Evolutionary conservation across 2,797 vertebrate genomes (phyloP).

Genomic region (Chaetophractus vellerosus): DNA sequence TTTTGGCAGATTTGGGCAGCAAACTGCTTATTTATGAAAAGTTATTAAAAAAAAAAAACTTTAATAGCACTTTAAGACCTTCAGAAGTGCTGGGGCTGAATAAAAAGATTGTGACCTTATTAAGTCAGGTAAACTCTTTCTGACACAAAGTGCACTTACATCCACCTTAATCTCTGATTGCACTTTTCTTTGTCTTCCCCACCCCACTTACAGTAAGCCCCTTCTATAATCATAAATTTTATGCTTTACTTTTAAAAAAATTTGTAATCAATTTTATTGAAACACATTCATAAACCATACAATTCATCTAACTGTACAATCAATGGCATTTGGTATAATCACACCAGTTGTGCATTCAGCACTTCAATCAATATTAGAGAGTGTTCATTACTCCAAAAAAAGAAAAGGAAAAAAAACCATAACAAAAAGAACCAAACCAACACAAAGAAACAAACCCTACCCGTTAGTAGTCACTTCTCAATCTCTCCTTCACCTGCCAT

Average conservation of each 20-base stretch:
- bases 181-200: background rate
- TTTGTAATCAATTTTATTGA: background rate
- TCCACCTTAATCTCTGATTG: background rate
- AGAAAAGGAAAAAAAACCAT: no score
- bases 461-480: no score
- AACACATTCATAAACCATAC: background rate
- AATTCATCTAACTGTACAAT: background rate
- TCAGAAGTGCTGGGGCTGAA: constrained; percentile 75
- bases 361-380: no score
- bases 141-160: background rate
- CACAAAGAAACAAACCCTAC: no score
- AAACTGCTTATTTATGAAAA: constrained; percentile 82
- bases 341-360: no score
- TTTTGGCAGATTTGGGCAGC: constrained; percentile 65
- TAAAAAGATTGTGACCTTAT: background rate
- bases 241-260: background rate
- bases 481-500: no score
- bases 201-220: background rate
- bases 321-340: no score
- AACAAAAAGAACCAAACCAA: no score
- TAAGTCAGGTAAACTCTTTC: background rate
- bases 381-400: no score
- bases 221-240: background rate
- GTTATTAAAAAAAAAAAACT: constrained; percentile 65
- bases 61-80: constrained; percentile 82